Evolutionary conservation across 2,113 vertebrate species (phyloP), one percentile per base, ranked within the genome.

Genomic region (Cololabis saira): DNA sequence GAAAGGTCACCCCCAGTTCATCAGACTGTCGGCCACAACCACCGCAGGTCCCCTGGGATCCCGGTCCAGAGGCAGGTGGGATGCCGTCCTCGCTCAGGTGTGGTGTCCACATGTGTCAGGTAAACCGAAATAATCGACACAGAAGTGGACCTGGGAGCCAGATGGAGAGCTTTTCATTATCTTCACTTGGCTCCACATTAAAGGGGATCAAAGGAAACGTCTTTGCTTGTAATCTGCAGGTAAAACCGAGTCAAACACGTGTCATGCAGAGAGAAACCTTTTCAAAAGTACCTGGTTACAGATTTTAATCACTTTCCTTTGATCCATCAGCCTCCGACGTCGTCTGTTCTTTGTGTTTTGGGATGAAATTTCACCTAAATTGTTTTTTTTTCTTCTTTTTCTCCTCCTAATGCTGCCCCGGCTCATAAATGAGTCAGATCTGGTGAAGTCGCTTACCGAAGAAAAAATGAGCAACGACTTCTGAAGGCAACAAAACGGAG

Each of bases 11-110:
- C 68, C 57, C 50, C 61, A 81, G 81, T 85, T 86, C 78, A 84
- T 65, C 61, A 60, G 78, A 51, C 77, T 24, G 78, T 62, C 43
- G n/a, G 74, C 73, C 84, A 82, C 81, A 84, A 81, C 62, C 62
- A 8, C 16, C 12, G 62, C n/a, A n/a, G n/a, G 62, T 77, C 83
- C 82, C 69, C 50, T 55, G 78, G 84, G 85, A 84, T 77, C 65
- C 68, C 52, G 44, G 63, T 84, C 69, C 84, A 83, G 82, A 75
- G 81, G 84, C 78, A 77, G 87, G 85, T 83, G 75, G 77, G 78
- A 89, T 88, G 87, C 89, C 82, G 75, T 78, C 87, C 89, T 89
- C 64, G 76, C 83, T 74, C 69, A 75, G 71, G 82, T 82, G 41
- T 85, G 80, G 61, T 62, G 78, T 85, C 63, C 72, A 75, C 87